Base-by-base conservation (phyloP, 2,113 vertebrate genomes). In the Semicossyphus pulcher region DNA sequence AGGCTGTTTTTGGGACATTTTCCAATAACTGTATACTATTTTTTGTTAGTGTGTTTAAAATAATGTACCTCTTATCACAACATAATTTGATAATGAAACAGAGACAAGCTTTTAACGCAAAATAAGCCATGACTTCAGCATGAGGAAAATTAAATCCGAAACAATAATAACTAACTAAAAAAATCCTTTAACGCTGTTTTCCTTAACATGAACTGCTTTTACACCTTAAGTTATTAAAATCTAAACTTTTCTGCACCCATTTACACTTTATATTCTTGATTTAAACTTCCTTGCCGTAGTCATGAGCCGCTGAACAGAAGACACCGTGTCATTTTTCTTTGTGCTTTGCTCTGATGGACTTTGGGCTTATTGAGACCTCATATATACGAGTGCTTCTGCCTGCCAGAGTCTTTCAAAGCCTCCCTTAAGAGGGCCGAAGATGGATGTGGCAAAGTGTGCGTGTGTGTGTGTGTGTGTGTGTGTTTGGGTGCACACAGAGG, bases 381-480 rank as follows among this genome's bases (percentile, higher is more conserved):
- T 78, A 76, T 64, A 64, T 68, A 78, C 66, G 73, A 91, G 85
- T 85, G 81, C 72, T 68, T 76, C 73, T 73, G 80, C 76, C 61
- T 86, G 84, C 74, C 76, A 77, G 68, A 85, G 75, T 81, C 73
- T 81, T 79, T 88, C 78, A 86, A 86, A 88, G 83, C 71, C 60
- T 88, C 87, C 88, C 86, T 80, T 63, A 86, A 87, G 91, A 89
- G 89, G 51, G 36, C 65, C 60, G 80, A 89, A 91, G 91, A 92
- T 89, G 87, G 88, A 92, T 92, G 89, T 80, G 68, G 65, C 66
- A 65, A 81, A 78, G 80, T 76, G 72, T 76, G 74, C 78, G 74
- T 77, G 61, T 62, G 65, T 64, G 73, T 52, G 44, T 44, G 51
- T 61, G 31, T 54, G 71, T 76, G 62, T 69, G 64, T 78, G 79